Conservation (phyloP, 2,113 vertebrate species). For the Plotosus lineatus region DNA sequence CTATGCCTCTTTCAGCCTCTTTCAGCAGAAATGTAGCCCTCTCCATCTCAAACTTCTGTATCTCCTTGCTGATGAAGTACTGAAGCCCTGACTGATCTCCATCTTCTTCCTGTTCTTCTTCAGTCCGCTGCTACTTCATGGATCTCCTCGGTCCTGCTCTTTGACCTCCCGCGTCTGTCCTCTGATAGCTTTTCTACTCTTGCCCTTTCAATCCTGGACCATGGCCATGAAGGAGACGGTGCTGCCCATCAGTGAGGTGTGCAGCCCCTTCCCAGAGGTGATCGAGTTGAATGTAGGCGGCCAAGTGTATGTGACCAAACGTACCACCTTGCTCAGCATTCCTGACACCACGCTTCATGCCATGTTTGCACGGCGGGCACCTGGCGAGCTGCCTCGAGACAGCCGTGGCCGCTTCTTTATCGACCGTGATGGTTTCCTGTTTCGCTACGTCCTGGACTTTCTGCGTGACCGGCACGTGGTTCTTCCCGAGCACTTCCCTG, state of each 20-base stretch:
- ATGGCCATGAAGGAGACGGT: conserved; percentile 87
- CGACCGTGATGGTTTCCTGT: conserved; percentile 88
- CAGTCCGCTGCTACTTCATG: conserved; percentile 28
- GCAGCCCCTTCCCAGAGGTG: conserved; percentile 82
- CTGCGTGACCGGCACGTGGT: conserved; percentile 85
- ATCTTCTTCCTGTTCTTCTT: not conserved
- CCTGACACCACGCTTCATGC: conserved; percentile 81
- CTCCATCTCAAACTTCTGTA: conserved; percentile 51
- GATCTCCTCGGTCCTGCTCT: conserved; percentile 31
- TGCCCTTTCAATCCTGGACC: conserved; percentile 38
- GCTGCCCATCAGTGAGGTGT: conserved; percentile 86
- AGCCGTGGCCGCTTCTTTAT: conserved; percentile 87
- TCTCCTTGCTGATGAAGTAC: conserved; percentile 36
- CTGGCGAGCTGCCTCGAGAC: conserved; percentile 80
- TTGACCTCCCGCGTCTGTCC: conserved; percentile 21
- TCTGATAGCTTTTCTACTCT: not conserved
- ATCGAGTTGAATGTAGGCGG: conserved; percentile 89
- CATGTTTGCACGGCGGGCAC: conserved; percentile 78
- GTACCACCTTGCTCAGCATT: conserved; percentile 83
- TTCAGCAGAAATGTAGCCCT: conserved; percentile 57
- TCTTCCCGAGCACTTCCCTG: conserved; percentile 85
- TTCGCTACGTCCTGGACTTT: conserved; percentile 87
- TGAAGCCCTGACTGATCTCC: conserved; percentile 39
- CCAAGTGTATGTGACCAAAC: conserved; percentile 87
- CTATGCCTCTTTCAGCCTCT: conserved; percentile 29